Evolutionary conservation across 30 jellyfish, hydroid and myxozoan genomes (phyloP).

Genomic region (Phacellophora camtschatica): DNA sequence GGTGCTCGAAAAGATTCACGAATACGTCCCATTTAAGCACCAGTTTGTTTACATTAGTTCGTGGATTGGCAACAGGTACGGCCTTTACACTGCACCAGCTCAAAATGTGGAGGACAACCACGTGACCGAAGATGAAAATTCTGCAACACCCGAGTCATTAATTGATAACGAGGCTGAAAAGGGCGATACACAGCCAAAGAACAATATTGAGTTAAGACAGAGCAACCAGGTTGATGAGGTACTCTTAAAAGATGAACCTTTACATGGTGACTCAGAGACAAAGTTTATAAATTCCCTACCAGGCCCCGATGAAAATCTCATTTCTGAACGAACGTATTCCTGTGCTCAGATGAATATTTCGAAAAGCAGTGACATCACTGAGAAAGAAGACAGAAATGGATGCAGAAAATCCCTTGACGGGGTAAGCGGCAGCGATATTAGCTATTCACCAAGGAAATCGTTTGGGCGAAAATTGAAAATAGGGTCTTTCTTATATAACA

Average conservation of each 20-base stretch:
- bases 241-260: background rate
- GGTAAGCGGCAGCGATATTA: background rate
- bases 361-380: background rate
- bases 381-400: background rate
- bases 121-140: background rate
- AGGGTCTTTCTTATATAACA: constrained; percentile 1
- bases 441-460: background rate
- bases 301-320: background rate
- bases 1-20: constrained; percentile 62
- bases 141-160: background rate
- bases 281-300: constrained; percentile 15
- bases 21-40: constrained; percentile 61
- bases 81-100: background rate
- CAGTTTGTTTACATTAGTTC: constrained; percentile 47
- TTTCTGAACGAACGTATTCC: background rate
- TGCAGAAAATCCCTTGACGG: background rate
- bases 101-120: background rate
- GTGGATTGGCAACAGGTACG: constrained; percentile 47
- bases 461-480: background rate
- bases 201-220: background rate
- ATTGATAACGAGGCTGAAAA: background rate
- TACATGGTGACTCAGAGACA: constrained; percentile 3
- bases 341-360: background rate
- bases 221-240: background rate
- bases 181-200: background rate